Conservation (phyloP, 1,140 invertebrate genomes). For the Lepidotrigona ventralis region DNA sequence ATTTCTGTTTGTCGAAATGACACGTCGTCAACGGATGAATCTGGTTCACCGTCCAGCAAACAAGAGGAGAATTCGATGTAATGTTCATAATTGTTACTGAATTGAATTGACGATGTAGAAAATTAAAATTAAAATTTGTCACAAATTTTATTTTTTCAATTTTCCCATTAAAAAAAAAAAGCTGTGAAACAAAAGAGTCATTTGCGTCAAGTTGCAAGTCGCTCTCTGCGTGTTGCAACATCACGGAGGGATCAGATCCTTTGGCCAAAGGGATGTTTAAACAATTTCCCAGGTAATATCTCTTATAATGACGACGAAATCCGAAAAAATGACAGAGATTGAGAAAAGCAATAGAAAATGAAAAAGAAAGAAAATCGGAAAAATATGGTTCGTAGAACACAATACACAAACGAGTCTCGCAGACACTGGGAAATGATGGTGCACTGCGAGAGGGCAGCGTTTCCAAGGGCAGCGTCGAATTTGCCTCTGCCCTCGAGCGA, state of each 20-base stretch:
- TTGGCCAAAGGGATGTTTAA: background rate
- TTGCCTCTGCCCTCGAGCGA: constrained; percentile 61
- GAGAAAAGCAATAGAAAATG: background rate
- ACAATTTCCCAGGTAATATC: constrained; percentile 27
- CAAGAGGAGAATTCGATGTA: background rate
- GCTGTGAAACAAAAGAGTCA: background rate
- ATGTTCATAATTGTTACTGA: background rate
- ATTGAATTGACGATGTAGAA: background rate
- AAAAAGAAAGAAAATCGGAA: background rate
- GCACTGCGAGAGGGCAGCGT: constrained; percentile 53
- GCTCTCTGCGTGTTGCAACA: background rate
- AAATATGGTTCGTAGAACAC: constrained; percentile 1
- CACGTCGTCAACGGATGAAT: background rate
- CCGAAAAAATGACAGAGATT: background rate
- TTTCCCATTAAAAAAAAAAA: background rate
- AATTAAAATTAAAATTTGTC: background rate
- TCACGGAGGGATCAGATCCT: background rate
- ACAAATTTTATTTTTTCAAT: background rate
- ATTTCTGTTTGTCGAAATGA: background rate
- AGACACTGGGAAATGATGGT: constrained; percentile 58
- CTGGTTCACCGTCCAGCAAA: background rate
- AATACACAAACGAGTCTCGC: constrained; percentile 25
- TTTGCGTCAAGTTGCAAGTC: background rate
- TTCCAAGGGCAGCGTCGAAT: constrained; percentile 55
- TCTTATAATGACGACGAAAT: background rate